Evolutionary conservation across 2,888 invertebrate species (phyloP), one percentile per base, ranked within the genome.

Genomic region (Metallyticus violacea): DNA sequence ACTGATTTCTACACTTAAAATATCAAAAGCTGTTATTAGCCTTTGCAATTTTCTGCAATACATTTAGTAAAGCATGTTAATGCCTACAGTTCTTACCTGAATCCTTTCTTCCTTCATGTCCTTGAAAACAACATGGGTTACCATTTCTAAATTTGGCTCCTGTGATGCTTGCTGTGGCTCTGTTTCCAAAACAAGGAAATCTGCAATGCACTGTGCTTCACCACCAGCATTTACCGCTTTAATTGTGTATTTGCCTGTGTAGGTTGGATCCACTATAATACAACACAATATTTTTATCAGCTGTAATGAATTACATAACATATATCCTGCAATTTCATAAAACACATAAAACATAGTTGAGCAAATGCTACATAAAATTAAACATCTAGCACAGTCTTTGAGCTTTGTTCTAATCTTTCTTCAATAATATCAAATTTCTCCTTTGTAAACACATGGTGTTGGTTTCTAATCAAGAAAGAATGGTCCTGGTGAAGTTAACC

Each of bases 141-240:
- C 77, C 83, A 83, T 83, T 27, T 83, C 77, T 25, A 83, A 28
- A 6, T 77, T 25, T 77, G 76, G 83, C 29, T 83, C 77, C 3
- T 29, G 76, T 25, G 25, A 9, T 3, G 26, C 82, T n/a, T 27
- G 25, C n/a, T 82, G 95, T 0, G 95, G 95, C 6, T 95, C 94
- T 85, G 95, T 94, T 90, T 95, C 95, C 88, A 95, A 93, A 76
- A 97, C 95, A 87, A 95, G 94, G 89, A 97, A 95, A 90, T 96
- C 96, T 7, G 96, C 96, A 88, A 95, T 95, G 91, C 96, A 96
- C 91, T 95, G 95, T n/a, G 96, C 96, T 92, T 96, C 96, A n/a
- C 96, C 96, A 26, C 95, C 96, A 85, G 94, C 93, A 90, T 97
- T 97, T 0, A 93, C 93, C 9, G 96, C 96, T 89, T 93, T 93